Evolutionary conservation across 2,888 invertebrate genomes (phyloP), one percentile per base, ranked within the genome.

Genomic region (Cybosia mesomella): DNA sequence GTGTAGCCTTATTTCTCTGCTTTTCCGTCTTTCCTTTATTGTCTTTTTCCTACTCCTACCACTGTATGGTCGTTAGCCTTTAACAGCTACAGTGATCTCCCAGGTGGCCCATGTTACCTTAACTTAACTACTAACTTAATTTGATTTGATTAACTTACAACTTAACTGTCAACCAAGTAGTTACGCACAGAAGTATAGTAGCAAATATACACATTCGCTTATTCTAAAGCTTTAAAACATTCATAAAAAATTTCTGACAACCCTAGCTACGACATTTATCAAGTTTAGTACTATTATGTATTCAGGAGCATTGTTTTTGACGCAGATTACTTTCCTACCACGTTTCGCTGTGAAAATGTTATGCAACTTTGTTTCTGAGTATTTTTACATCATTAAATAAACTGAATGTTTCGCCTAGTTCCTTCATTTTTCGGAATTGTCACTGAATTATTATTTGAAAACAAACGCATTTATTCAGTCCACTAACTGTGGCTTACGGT

Each of bases 301-400:
- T 91, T 91, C 88, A 88, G 85, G 68, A 88, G 88, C 89, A 87
- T 87, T 91, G 91, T 88, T 90, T 89, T 86, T 91, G 90, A 91
- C 91, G 87, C 85, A 89, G 87, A 90, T 92, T 89, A 91, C 88
- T 90, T 90, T 91, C 87, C 87, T 89, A 90, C 87, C 87, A 84
- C 83, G 83, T 83, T 85, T 75, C 76, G 75, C 77, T 79, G 76
- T 77, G 74, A 82, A 86, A 81, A 81, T 87, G 83, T 82, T 83
- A 81, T 84, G 83, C 80, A 75, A 83, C 76, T 80, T 83, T 75
- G 77, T 80, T 80, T 68, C 73, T 79, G 82, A 77, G 85, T 81
- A 82, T 82, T 77, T 84, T 84, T 84, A 81, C 82, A 85, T 85
- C 82, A 79, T 78, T 82, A 78, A 82, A 79, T 83, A 79, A 80